These are phyloP conservation scores for Eupeodes latifasciatus DNA, from an alignment of 2,888 invertebrate species.

Conservation along the genomic window DNA sequence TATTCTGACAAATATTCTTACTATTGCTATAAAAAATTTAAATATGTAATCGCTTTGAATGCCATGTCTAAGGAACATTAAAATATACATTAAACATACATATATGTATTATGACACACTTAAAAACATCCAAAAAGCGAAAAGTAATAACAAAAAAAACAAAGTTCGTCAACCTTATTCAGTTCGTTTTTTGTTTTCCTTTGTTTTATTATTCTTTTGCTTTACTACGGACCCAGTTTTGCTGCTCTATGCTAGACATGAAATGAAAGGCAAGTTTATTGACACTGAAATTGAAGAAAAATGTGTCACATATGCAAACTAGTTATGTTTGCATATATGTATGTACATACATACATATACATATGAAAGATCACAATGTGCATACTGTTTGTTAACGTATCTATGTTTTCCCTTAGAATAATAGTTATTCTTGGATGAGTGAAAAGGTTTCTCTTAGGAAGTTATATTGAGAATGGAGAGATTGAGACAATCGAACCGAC, in stretches of 20 bases:
- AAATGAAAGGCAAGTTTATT: slow-evolving; percentile 69
- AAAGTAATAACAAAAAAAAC: slow-evolving; percentile 30
- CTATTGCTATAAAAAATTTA: neutral
- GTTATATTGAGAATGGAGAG: too few species aligned
- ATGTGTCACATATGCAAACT: slow-evolving; percentile 58
- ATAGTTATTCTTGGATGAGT: neutral
- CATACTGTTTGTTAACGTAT: neutral
- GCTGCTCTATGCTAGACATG: slow-evolving; percentile 18
- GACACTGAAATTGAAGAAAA: slow-evolving; percentile 58
- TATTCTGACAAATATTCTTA: too few species aligned
- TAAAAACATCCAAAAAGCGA: slow-evolving; percentile 10
- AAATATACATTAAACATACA: neutral
- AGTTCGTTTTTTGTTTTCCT: slow-evolving; percentile 1
- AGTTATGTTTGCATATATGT: neutral
- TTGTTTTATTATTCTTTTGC: neutral
- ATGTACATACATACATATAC: too few species aligned
- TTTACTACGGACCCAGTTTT: slow-evolving; percentile 21
- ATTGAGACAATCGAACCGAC: too few species aligned
- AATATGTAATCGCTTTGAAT: slow-evolving; percentile 1
- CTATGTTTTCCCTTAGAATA: too few species aligned
- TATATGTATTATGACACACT: slow-evolving; percentile 17
- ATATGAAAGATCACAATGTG: neutral
- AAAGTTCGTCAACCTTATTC: slow-evolving; percentile 4
- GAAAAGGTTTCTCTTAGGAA: neutral
- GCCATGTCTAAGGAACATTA: too few species aligned